A percentile compares a stretch with the other conserved stretches of the same genome.
Evolutionary conservation across 2,797 vertebrate genomes (phyloP).

Genomic region (Enteromius radiatus): DNA sequence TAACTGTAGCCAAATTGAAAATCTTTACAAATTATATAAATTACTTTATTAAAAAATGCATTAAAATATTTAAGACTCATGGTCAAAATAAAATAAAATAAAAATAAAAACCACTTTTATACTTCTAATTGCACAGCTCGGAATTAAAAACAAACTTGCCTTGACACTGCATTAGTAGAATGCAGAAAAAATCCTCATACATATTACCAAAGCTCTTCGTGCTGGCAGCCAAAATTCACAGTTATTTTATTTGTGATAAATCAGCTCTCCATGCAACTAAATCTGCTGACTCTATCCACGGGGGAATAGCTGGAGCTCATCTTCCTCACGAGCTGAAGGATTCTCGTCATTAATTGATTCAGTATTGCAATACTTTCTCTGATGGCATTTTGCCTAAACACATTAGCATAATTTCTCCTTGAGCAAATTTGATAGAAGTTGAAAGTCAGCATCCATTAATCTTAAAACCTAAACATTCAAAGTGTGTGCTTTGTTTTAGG

Average conservation of each 20-base stretch:
- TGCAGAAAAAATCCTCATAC: neutral
- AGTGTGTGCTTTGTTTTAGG: conserved; percentile 3
- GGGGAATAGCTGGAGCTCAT: conserved; percentile 38
- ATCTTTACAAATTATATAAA: neutral
- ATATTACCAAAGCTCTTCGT: conserved; percentile 27
- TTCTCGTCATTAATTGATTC: conserved; percentile 44
- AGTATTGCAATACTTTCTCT: conserved; percentile 32
- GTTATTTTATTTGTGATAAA: conserved; percentile 43
- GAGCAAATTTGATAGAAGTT: conserved; percentile 9
- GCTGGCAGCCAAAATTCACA: conserved; percentile 12
- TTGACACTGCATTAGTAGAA: neutral
- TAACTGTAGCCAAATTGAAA: neutral
- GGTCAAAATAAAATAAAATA: neutral
- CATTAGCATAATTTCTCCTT: conserved; percentile 23
- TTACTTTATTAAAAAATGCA: too few species aligned
- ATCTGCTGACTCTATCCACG: conserved; percentile 29
- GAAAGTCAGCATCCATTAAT: neutral
- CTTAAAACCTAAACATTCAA: conserved; percentile 3
- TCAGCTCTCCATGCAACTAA: conserved; percentile 30
- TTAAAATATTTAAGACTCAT: too few species aligned
- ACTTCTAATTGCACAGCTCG: neutral
- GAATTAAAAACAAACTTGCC: neutral
- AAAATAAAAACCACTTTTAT: neutral
- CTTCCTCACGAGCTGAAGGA: conserved; percentile 26
- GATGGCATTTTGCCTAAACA: conserved; percentile 26